Evolutionary conservation across 2,113 vertebrate species (phyloP).

Genomic region (Eudyptes chrysolophus): DNA sequence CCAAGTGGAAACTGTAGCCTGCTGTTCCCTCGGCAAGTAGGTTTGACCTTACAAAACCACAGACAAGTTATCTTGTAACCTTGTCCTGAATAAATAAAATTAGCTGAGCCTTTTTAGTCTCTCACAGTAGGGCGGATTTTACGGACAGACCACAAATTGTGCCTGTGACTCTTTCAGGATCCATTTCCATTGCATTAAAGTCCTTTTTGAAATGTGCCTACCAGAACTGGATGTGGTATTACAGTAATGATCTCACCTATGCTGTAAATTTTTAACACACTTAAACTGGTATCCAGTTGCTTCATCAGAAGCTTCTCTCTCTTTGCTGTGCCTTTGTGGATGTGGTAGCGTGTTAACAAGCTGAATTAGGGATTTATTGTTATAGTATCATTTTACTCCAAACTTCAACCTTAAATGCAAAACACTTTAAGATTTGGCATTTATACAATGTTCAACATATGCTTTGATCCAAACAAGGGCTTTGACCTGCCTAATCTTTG

Average conservation of each 20-base stretch:
- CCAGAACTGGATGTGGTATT: slow-evolving; percentile 5
- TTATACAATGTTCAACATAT: slow-evolving; percentile 37
- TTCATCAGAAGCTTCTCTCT: not conserved
- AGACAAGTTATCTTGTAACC: not conserved
- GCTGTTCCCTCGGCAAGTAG: not conserved
- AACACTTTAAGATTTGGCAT: slow-evolving; percentile 51
- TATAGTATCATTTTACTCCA: slow-evolving; percentile 44
- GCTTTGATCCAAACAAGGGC: slow-evolving; percentile 64
- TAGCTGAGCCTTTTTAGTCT: slow-evolving; percentile 11
- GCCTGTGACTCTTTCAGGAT: not conserved
- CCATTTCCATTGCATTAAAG: slow-evolving; percentile 15
- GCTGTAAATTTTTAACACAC: not conserved
- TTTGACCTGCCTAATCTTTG: slow-evolving; percentile 49
- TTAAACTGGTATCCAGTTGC: not conserved
- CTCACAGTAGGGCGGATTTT: not conserved
- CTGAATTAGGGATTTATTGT: slow-evolving; percentile 51
- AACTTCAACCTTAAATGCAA: slow-evolving; percentile 38
- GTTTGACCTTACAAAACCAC: slow-evolving; percentile 8
- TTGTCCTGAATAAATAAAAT: slow-evolving; percentile 34
- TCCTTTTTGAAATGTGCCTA: not conserved
- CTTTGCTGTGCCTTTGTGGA: not conserved
- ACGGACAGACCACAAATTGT: not conserved
- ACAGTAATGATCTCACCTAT: not conserved
- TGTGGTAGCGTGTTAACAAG: not conserved
- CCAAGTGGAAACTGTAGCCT: not conserved